Evolutionary conservation across 2,113 vertebrate genomes (phyloP).

Genomic region (Phrynosoma platyrhinos): DNA sequence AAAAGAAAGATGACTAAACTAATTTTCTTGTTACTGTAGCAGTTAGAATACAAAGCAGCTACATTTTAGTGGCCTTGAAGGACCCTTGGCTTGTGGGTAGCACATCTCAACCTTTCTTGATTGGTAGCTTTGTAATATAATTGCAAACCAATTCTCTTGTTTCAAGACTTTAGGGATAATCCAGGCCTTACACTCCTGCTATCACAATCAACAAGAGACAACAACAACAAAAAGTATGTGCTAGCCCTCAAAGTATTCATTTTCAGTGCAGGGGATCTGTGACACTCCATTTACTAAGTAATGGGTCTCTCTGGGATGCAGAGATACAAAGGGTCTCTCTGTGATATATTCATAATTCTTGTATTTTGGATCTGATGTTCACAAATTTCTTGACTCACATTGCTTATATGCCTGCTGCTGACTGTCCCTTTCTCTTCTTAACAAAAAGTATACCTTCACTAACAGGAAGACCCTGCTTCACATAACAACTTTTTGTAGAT

Average conservation of each 20-base stretch:
- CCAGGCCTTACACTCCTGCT: not conserved
- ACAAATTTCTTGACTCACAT: not conserved
- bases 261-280: slow-evolving; percentile 29
- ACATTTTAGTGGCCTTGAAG: slow-evolving; percentile 14
- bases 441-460: not conserved
- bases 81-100: not conserved
- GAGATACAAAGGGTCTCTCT: not conserved
- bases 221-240: fast-evolving
- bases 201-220: not conserved
- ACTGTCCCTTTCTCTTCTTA: not conserved
- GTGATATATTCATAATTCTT: slow-evolving; percentile 20
- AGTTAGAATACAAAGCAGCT: slow-evolving; percentile 39
- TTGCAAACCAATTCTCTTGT: not conserved
- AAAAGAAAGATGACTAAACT: slow-evolving; percentile 27
- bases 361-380: slow-evolving; percentile 9
- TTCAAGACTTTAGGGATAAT: not conserved
- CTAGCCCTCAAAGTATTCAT: slow-evolving; percentile 4
- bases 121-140: not conserved
- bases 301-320: slow-evolving; percentile 55
- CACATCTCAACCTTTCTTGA: not conserved
- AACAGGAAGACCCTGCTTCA: not conserved
- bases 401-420: not conserved
- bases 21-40: slow-evolving; percentile 31
- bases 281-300: slow-evolving; percentile 38
- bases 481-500: slow-evolving; percentile 18